Evolutionary conservation across 2,113 vertebrate genomes (phyloP).

Genomic region (Sciurus niger): DNA sequence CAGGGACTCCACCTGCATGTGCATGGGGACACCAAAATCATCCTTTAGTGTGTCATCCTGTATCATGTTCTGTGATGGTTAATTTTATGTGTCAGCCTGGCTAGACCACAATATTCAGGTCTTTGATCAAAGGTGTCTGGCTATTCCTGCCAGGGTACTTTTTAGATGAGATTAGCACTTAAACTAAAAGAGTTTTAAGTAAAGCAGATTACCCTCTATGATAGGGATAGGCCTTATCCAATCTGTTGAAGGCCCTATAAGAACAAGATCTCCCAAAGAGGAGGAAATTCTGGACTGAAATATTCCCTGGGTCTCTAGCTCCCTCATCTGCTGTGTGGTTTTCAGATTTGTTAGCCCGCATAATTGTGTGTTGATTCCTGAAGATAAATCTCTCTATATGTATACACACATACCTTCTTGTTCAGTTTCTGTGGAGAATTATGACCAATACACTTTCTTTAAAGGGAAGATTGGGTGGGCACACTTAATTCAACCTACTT

Average conservation of each 20-base stretch:
- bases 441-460: not conserved
- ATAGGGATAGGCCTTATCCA: not conserved
- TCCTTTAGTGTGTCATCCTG: not conserved
- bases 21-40: fast-evolving
- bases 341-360: not conserved
- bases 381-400: not conserved
- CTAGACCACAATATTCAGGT: not conserved
- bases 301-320: not conserved
- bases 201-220: not conserved
- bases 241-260: not conserved
- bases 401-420: not conserved
- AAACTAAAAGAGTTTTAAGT: not conserved
- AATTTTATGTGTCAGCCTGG: not conserved
- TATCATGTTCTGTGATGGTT: not conserved
- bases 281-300: not conserved
- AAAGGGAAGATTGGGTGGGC: not conserved
- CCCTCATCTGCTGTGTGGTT: not conserved
- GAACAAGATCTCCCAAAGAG: not conserved
- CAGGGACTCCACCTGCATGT: not conserved
- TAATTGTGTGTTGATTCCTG: not conserved
- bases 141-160: not conserved
- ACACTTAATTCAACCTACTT: not conserved
- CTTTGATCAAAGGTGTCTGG: not conserved
- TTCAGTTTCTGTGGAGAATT: not conserved
- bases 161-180: slow-evolving; percentile 32